A percentile compares a stretch with the other conserved stretches of the same genome.
Conservation (phyloP, 2,113 vertebrate genomes). For the Tetrax tetrax region DNA sequence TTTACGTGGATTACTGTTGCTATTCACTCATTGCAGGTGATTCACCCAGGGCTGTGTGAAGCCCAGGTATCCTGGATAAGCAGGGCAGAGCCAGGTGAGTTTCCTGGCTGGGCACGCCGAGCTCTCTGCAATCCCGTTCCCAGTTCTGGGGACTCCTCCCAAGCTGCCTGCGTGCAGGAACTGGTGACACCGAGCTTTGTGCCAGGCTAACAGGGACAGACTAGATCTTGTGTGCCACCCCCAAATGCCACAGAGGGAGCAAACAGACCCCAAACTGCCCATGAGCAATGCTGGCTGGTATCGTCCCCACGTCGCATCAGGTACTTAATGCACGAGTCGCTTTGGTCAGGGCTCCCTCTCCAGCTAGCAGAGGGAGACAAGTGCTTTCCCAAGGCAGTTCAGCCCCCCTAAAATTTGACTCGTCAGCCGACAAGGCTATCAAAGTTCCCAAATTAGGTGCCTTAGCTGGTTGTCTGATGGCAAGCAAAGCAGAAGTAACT, state of each 20-base stretch:
- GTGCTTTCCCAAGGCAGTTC: neutral
- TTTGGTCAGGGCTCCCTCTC: neutral
- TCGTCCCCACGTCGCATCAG: accelerated
- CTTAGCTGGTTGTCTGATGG: neutral
- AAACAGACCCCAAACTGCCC: neutral
- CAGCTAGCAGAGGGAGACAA: neutral
- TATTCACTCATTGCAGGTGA: neutral
- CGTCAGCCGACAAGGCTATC: neutral
- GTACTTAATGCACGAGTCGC: accelerated
- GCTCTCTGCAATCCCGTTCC: neutral
- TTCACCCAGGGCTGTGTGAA: neutral
- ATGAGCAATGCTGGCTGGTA: neutral
- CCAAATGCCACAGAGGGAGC: neutral
- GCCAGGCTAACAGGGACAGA: neutral
- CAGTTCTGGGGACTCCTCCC: neutral
- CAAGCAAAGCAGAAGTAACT: neutral
- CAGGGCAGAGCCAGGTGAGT: neutral
- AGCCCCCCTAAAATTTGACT: neutral
- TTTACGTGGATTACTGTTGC: slow-evolving; percentile 12
- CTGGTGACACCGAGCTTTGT: neutral
- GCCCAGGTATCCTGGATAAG: neutral
- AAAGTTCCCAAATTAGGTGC: neutral
- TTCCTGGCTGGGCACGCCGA: neutral
- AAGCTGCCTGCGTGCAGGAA: neutral
- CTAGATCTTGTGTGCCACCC: neutral